Conservation (phyloP, 2,797 vertebrate species). For the Manis pentadactyla region DNA sequence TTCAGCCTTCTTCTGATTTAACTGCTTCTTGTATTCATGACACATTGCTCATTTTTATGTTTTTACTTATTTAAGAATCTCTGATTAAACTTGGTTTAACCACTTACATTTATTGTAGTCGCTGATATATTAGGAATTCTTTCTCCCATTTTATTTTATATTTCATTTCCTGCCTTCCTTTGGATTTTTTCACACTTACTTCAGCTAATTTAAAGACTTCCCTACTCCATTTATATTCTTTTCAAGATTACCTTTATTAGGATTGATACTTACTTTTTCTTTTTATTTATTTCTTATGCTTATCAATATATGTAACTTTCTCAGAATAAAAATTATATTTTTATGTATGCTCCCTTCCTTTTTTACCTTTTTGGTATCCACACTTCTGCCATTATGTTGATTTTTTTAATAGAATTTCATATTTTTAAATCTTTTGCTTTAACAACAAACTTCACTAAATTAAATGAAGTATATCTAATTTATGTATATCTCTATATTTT, state of each 20-base stretch:
- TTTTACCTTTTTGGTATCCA: neutral
- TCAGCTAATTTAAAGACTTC: neutral
- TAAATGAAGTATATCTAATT: neutral
- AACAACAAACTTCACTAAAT: neutral
- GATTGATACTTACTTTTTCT: neutral
- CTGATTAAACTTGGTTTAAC: neutral
- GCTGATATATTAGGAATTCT: neutral
- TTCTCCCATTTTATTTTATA: neutral
- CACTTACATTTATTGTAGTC: neutral
- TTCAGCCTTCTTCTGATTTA: neutral
- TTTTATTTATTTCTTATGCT: neutral
- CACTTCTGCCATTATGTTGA: neutral
- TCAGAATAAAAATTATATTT: neutral
- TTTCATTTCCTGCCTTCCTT: neutral
- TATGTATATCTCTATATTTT: neutral
- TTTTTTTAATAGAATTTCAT: neutral
- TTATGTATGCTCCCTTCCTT: neutral
- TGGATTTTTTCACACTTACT: neutral
- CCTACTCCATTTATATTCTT: neutral
- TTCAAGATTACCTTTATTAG: neutral
- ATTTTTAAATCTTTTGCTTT: neutral
- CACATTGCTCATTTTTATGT: neutral
- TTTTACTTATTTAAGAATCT: neutral
- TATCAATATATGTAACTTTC: neutral
- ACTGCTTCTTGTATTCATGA: neutral